These are phyloP conservation scores for Apamea sordens DNA, from an alignment of 2,888 invertebrate species.

Conservation along the genomic window DNA sequence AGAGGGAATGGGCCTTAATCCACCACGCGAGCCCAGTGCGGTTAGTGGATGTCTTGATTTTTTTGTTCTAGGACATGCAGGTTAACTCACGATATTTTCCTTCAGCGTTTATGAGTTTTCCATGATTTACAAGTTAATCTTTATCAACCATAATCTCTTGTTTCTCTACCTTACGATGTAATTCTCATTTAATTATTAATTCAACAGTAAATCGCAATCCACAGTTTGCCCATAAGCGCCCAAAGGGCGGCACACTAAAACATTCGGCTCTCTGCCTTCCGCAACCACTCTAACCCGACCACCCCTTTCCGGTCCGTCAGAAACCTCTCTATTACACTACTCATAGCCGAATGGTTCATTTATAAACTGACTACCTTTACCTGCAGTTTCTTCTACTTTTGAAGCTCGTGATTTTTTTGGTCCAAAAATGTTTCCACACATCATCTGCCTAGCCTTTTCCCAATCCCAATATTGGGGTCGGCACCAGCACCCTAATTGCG, in stretches of 20 bases:
- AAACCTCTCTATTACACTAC: constrained; percentile 35
- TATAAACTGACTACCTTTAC: neutral
- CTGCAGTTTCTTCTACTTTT: neutral
- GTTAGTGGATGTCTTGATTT: neutral
- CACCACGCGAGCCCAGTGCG: neutral
- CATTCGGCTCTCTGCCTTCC: constrained; percentile 23
- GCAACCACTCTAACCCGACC: constrained; percentile 9
- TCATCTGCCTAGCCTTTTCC: neutral
- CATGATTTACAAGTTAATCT: constrained; percentile 4
- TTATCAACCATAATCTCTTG: neutral
- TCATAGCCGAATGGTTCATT: constrained; percentile 17
- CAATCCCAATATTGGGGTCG: neutral
- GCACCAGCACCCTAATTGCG: too few species aligned
- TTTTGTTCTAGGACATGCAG: too few species aligned
- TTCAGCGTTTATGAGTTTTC: too few species aligned
- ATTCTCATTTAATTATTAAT: constrained; percentile 20
- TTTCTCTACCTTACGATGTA: neutral
- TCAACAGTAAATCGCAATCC: constrained; percentile 8
- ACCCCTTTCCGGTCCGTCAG: constrained; percentile 14
- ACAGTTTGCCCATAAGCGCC: neutral
- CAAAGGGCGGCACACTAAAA: constrained; percentile 22
- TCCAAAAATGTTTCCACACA: too few species aligned
- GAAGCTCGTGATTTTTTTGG: neutral
- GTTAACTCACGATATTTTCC: too few species aligned
- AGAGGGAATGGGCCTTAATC: too few species aligned